phyloP scores from a whole-genome alignment of 1,140 invertebrate genomes.

The Portunus trituberculatus region DNA sequence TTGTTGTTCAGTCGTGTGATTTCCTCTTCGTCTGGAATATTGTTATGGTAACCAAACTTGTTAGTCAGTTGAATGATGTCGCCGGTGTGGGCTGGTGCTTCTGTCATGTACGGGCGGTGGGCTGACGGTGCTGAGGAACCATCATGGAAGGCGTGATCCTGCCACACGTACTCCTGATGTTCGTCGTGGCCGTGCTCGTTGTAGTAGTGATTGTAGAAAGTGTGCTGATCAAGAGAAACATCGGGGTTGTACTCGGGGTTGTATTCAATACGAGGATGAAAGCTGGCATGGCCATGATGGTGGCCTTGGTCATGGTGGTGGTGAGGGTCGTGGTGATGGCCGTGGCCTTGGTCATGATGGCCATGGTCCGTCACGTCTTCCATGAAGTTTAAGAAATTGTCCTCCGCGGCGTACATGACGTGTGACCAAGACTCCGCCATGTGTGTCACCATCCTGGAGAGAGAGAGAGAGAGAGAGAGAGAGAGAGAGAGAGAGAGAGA shows the following conservation, averaged over 20 bases:
- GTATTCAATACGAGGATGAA: neutral
- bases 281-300: neutral
- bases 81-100: neutral
- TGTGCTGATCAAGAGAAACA: neutral
- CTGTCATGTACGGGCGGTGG: neutral
- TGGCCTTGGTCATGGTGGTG: neutral
- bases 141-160: neutral
- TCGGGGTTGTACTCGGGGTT: neutral
- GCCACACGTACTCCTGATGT: neutral
- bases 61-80: neutral
- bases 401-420: slow-evolving; percentile 57
- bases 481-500: too few relatives aligned
- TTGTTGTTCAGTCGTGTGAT: neutral
- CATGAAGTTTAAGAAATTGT: slow-evolving; percentile 65
- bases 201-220: slow-evolving; percentile 30
- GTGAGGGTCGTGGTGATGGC: neutral
- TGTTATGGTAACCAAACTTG: slow-evolving; percentile 30
- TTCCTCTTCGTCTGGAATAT: slow-evolving; percentile 39
- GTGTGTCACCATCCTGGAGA: slow-evolving; percentile 34
- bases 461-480: too few relatives aligned
- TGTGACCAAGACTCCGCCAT: slow-evolving; percentile 57
- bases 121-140: neutral
- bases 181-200: slow-evolving; percentile 1
- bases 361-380: slow-evolving; percentile 63
- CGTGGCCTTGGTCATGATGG: neutral